Evolutionary conservation across 1,140 invertebrate genomes (phyloP), one percentile per base, ranked within the genome.

Genomic region (Drosophila pandora): DNA sequence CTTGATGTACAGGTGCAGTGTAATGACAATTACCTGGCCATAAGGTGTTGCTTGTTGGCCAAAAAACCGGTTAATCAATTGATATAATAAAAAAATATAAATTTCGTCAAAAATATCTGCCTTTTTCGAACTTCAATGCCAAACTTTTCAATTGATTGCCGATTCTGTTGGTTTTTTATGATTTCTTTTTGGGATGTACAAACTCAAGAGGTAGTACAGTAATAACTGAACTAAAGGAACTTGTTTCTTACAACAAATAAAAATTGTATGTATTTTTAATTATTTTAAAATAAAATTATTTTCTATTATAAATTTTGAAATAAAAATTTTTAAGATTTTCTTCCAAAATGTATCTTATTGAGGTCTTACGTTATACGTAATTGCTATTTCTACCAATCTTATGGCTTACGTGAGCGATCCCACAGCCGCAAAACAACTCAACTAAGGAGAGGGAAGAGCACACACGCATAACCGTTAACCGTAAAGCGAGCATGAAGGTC

Each of bases 401-500:
- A 17, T 76, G 77, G 79, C 68, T 81, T 84, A 84, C 81, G 81
- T 87, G 82, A 69, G 81, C 68, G 57, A 39, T 59, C 22, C 21
- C 39, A 67, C 41, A 68, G 47, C 37, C 37, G 17, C 53, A 55
- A 41, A 49, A 39, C 55, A 22, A 49, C 34, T 21, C 45, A 34
- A 54, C 34, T 61, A 13, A 58, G 50, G 58, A 43, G 43, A 50
- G n/a, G 30, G 48, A 72, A 79, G 79, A 73, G 68, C 81, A 70
- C 32, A 70, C 32, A 32, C 8, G 9, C 80, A 80, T 77, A 77
- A 81, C 69, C 69, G 74, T 71, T 48, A 77, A 81, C 69, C 69
- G 74, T 71, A 48, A 74, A 85, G 58, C 56, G 83, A 87, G 82
- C 83, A 78, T 87, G 82, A 87, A 87, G 82, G 82, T 87, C 82